These are phyloP conservation scores for Philonicus albiceps DNA, from an alignment of 2,888 invertebrate genomes.

Conservation along the genomic window DNA sequence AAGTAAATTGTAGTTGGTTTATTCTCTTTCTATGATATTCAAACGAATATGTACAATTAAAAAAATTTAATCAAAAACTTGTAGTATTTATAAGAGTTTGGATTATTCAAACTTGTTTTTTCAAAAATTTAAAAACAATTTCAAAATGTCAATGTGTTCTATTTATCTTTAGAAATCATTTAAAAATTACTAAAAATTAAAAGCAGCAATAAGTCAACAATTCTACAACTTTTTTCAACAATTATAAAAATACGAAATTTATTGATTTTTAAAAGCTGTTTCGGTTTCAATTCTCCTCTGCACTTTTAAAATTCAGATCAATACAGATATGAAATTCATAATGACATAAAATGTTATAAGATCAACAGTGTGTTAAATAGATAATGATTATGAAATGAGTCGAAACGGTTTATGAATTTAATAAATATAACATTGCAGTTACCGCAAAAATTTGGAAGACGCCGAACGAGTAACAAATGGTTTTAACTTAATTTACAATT, in stretches of 20 bases:
- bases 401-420: neutral
- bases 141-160: neutral
- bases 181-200: neutral
- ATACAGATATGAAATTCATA: neutral
- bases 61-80: neutral
- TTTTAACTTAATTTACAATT: constrained; percentile 14
- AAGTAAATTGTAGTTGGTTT: neutral
- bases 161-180: neutral
- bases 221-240: neutral
- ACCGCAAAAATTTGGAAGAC: constrained; percentile 29
- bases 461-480: constrained; percentile 5
- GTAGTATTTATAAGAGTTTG: neutral
- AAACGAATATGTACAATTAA: neutral
- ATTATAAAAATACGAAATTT: neutral
- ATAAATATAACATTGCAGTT: constrained; percentile 16
- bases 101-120: neutral
- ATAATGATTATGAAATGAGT: constrained; percentile 9
- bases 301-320: neutral
- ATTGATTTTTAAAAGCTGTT: neutral
- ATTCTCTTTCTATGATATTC: neutral
- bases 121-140: neutral
- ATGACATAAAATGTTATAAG: constrained; percentile 1
- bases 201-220: neutral
- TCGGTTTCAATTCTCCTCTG: neutral
- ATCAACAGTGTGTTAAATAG: neutral